Conservation (phyloP, 64 coral and sea anemone genomes). For the Actinia tenebrosa region DNA sequence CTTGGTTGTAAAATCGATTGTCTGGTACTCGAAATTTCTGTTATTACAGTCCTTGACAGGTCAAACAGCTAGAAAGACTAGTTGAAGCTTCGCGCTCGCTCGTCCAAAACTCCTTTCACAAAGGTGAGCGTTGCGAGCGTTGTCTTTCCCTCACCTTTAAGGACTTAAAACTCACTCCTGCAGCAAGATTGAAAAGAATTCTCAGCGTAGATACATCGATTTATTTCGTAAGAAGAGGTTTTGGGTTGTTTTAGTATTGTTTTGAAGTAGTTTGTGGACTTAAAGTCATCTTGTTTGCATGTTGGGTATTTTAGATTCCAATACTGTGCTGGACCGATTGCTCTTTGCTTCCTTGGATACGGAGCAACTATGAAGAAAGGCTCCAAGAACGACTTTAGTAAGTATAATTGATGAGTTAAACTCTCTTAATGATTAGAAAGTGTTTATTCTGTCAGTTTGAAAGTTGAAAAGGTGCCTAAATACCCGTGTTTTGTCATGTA, state of each 20-base stretch:
- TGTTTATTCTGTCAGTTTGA: constrained; percentile 3
- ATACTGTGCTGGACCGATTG: constrained; percentile 5
- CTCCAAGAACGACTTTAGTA: constrained; percentile 27
- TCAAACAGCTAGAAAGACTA: not conserved
- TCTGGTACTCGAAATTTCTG: not conserved
- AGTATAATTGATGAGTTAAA: constrained; percentile 1
- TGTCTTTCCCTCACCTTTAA: not conserved
- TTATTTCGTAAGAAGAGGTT: not conserved
- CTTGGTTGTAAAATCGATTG: not conserved
- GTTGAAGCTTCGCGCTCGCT: not conserved
- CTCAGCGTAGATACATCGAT: not conserved
- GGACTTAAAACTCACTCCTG: not conserved
- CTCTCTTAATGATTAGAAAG: not conserved
- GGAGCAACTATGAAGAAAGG: constrained; percentile 32
- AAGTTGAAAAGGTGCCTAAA: constrained; percentile 3
- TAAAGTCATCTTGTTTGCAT: not conserved
- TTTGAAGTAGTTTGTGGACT: constrained; percentile 5
- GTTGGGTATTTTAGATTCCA: constrained; percentile 14
- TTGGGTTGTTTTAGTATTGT: constrained; percentile 4
- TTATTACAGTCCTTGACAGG: constrained; percentile 5
- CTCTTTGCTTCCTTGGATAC: constrained; percentile 38
- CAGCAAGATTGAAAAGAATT: not conserved
- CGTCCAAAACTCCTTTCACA: not conserved
- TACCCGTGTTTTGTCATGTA: not conserved
- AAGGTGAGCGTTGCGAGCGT: constrained; percentile 1